A percentile compares a stretch with the other conserved stretches of the same genome.
Evolutionary conservation across 2,797 vertebrate genomes (phyloP).

Genomic region (Petrocephalus sullivani): DNA sequence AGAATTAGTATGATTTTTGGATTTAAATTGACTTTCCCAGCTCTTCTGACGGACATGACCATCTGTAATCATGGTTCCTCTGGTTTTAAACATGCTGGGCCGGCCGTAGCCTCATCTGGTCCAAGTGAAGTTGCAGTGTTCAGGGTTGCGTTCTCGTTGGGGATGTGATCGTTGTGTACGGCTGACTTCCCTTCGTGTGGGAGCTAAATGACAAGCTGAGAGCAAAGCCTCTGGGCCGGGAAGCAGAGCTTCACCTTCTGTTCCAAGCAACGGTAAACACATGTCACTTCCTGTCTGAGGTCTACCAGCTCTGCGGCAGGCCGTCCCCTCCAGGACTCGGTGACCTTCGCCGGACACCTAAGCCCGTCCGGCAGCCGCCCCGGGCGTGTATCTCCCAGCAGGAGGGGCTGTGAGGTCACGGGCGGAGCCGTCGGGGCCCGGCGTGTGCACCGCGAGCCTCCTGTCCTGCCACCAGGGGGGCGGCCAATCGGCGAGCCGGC

Average conservation of each 20-base stretch:
- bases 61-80: background rate
- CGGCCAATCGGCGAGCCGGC: background rate
- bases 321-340: background rate
- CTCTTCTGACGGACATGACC: background rate
- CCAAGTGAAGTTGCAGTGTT: background rate
- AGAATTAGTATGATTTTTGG: background rate
- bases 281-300: background rate
- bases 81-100: background rate
- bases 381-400: slow-evolving; percentile 1
- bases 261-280: background rate
- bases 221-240: background rate
- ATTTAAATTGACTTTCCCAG: background rate
- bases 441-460: background rate
- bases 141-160: background rate
- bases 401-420: background rate
- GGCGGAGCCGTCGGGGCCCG: background rate
- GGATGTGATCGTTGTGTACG: background rate
- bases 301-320: background rate
- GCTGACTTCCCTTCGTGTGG: background rate
- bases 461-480: background rate
- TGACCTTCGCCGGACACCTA: slow-evolving; percentile 16
- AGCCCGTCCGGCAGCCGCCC: background rate
- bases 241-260: slow-evolving; percentile 26
- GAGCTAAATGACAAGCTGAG: background rate
- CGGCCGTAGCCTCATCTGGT: background rate